phyloP scores from a whole-genome alignment of 2,888 invertebrate genomes.

The Mantis religiosa region DNA sequence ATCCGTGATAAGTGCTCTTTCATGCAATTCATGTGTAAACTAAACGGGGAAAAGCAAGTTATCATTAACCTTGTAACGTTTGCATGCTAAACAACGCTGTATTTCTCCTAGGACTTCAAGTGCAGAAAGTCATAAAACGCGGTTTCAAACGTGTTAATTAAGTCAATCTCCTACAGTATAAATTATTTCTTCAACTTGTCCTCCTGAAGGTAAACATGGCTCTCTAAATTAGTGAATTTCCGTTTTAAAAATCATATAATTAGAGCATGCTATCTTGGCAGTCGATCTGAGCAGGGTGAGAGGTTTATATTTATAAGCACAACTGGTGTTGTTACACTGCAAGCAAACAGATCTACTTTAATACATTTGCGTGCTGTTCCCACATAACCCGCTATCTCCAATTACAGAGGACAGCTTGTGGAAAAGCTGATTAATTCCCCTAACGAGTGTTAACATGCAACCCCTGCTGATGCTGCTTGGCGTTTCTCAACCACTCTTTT shows the following conservation, averaged over 20 bases:
- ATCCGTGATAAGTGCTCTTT: no score
- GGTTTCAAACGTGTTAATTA: not conserved
- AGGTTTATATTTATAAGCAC: not conserved
- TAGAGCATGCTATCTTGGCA: not conserved
- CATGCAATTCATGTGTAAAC: no score
- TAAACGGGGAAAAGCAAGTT: no score
- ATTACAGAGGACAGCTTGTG: conserved; percentile 7
- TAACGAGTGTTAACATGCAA: conserved; percentile 10
- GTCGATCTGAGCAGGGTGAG: not conserved
- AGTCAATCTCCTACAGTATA: not conserved
- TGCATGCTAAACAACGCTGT: not conserved
- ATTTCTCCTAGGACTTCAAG: not conserved
- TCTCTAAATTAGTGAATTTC: not conserved
- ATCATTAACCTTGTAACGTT: no score
- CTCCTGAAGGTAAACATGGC: not conserved
- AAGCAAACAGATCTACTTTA: not conserved
- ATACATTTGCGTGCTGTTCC: not conserved
- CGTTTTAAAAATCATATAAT: not conserved
- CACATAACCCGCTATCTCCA: conserved; percentile 8
- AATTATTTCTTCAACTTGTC: not conserved
- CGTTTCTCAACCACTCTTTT: not conserved
- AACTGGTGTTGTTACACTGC: not conserved
- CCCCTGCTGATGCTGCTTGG: not conserved
- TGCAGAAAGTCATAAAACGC: not conserved
- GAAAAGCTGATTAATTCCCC: conserved; percentile 20